phyloP scores from a whole-genome alignment of 1,140 invertebrate species.

The Caenorhabditis inopinata region DNA sequence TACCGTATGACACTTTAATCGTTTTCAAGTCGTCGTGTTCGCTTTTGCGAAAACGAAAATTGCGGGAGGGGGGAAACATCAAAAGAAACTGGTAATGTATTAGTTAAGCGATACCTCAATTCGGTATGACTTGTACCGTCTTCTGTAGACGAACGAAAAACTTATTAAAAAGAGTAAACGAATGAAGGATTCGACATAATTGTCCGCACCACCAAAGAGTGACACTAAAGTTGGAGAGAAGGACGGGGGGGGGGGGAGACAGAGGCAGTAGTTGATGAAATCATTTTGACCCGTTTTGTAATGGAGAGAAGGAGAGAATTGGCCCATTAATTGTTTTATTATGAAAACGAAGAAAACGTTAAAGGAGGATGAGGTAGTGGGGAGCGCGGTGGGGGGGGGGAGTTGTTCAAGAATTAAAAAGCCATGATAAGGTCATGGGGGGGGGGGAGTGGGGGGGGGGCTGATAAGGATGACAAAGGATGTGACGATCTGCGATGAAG shows the following conservation, averaged over 20 bases:
- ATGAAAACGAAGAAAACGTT: neutral
- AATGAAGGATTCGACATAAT: neutral
- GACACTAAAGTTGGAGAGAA: no score
- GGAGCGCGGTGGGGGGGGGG: neutral
- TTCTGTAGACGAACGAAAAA: no score
- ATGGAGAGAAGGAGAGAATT: neutral
- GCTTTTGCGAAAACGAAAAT: no score
- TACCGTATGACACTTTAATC: constrained; percentile 19
- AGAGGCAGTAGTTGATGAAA: neutral
- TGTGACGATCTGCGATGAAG: no score
- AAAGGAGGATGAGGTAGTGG: neutral
- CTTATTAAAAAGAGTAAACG: neutral
- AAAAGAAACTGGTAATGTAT: neutral
- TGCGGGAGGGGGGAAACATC: neutral
- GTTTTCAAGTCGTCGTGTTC: no score
- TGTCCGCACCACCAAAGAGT: neutral
- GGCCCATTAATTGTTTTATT: constrained; percentile 27
- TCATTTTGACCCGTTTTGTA: constrained; percentile 23
- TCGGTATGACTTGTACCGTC: no score
- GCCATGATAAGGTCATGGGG: neutral
- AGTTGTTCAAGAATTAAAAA: neutral
- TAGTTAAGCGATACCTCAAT: no score
- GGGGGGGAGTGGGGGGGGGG: no score
- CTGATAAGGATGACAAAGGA: no score
- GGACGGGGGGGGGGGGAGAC: no score